phyloP scores from a whole-genome alignment of 2,113 vertebrate species.

The Gymnarchus niloticus region DNA sequence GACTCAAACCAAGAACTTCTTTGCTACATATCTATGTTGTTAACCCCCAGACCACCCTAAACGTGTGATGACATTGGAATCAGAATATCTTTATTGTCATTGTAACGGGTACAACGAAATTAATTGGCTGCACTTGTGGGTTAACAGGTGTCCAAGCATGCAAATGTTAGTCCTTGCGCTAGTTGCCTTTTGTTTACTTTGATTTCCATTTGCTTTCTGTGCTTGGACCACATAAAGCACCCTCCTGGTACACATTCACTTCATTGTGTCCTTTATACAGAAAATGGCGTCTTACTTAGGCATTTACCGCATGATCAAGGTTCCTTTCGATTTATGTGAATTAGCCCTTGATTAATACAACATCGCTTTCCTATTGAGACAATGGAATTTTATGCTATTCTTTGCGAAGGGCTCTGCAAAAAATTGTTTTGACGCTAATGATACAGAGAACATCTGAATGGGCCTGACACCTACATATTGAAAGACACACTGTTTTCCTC shows the following conservation, averaged over 20 bases:
- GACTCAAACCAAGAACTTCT: not conserved
- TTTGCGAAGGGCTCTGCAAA: not conserved
- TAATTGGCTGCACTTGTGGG: not conserved
- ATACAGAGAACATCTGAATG: not conserved
- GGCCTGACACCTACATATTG: not conserved
- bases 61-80: not conserved
- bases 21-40: too few species aligned
- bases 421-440: not conserved
- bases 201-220: too few species aligned
- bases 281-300: not conserved
- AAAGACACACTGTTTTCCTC: not conserved
- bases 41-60: not conserved
- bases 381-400: slow-evolving; percentile 7
- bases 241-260: not conserved
- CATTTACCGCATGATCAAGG: slow-evolving; percentile 11
- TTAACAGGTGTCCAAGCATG: not conserved
- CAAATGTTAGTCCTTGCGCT: not conserved
- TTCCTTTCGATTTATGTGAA: slow-evolving; percentile 3
- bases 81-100: too few species aligned
- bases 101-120: too few species aligned
- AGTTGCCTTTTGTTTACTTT: not conserved
- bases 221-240: not conserved
- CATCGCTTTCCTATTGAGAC: not conserved
- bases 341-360: not conserved
- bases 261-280: not conserved